Conservation (phyloP, 2,888 invertebrate genomes). For the Brachylomia viminalis region DNA sequence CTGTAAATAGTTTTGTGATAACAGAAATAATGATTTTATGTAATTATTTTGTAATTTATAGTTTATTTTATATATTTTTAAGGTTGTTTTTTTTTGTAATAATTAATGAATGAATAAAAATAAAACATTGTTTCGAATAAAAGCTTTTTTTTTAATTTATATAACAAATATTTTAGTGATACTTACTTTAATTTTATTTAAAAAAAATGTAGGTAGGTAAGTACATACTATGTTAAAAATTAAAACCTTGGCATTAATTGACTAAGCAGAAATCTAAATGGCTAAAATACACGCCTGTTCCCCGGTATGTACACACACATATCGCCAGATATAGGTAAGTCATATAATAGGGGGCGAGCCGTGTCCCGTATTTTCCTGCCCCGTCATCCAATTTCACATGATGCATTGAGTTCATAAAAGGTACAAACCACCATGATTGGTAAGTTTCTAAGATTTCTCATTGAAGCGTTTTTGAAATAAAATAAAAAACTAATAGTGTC, state of each 20-base stretch:
- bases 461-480: no score
- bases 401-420: no score
- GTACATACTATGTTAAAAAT: background rate
- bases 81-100: constrained; percentile 47
- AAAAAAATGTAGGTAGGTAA: no score
- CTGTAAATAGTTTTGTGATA: constrained; percentile 59
- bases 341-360: no score
- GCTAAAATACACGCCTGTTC: background rate
- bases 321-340: background rate
- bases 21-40: constrained; percentile 39
- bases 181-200: no score
- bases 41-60: constrained; percentile 51
- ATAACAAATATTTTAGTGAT: background rate
- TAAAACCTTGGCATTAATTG: constrained; percentile 3
- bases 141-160: constrained; percentile 2
- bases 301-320: background rate
- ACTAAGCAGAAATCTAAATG: background rate
- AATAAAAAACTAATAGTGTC: no score
- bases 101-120: constrained; percentile 50
- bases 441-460: no score
- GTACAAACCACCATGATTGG: no score
- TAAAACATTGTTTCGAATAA: constrained; percentile 55
- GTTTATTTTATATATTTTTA: constrained; percentile 47
- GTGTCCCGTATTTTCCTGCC: no score
- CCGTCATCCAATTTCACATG: no score